phyloP scores from a whole-genome alignment of 2,888 invertebrate genomes.

The Spicauda simplicius region DNA sequence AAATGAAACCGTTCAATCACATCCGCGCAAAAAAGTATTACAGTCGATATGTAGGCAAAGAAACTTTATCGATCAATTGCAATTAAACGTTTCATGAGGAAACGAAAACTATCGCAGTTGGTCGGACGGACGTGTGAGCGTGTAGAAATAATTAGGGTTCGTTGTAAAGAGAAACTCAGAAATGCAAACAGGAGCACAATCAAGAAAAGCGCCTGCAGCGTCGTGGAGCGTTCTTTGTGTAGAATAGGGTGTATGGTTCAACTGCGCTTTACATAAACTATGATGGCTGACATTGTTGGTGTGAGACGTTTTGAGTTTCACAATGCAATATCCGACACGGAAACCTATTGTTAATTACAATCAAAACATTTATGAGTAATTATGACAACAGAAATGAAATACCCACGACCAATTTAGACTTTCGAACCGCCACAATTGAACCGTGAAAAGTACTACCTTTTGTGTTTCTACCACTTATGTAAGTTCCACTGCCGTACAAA shows the following conservation, averaged over 20 bases:
- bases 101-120: constrained; percentile 17
- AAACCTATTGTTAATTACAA: constrained; percentile 26
- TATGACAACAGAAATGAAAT: too few relatives aligned
- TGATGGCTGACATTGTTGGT: constrained; percentile 33
- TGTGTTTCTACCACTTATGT: too few relatives aligned
- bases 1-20: constrained; percentile 25
- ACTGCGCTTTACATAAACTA: constrained; percentile 36
- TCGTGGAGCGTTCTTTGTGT: constrained; percentile 32
- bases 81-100: constrained; percentile 26
- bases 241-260: constrained; percentile 31
- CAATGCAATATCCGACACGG: constrained; percentile 30
- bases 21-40: constrained; percentile 23
- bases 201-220: constrained; percentile 37
- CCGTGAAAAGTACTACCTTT: too few relatives aligned
- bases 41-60: constrained; percentile 22
- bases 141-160: constrained; percentile 36
- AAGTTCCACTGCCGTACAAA: too few relatives aligned
- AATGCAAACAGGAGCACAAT: constrained; percentile 32
- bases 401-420: too few relatives aligned
- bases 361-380: constrained; percentile 7
- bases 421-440: too few relatives aligned
- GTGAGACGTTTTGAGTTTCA: constrained; percentile 30
- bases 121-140: constrained; percentile 31
- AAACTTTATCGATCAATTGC: constrained; percentile 25
- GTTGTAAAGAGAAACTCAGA: constrained; percentile 33